Conservation (phyloP, 2,113 vertebrate species). For the Channa maculata region DNA sequence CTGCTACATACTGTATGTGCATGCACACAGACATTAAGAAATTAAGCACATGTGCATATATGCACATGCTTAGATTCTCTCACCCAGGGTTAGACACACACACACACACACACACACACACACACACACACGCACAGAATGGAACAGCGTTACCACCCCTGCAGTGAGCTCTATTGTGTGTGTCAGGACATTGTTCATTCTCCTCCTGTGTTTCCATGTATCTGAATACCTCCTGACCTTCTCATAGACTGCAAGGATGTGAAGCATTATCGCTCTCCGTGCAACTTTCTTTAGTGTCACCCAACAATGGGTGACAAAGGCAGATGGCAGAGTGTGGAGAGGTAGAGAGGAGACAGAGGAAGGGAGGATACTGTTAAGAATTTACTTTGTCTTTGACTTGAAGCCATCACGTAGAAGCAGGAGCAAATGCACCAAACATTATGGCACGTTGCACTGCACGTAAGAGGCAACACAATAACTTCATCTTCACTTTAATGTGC, state of each 20-base stretch:
- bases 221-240: slow-evolving; percentile 74
- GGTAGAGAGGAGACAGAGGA: slow-evolving; percentile 1
- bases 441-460: too few relatives aligned
- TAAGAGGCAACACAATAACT: too few relatives aligned
- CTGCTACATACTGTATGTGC: slow-evolving; percentile 42
- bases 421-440: background rate
- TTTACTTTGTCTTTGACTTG: slow-evolving; percentile 13
- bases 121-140: slow-evolving; percentile 20
- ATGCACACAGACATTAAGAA: slow-evolving; percentile 57
- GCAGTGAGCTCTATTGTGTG: slow-evolving; percentile 60
- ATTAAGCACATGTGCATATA: slow-evolving; percentile 50
- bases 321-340: slow-evolving; percentile 24
- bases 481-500: too few relatives aligned
- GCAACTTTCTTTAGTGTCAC: slow-evolving; percentile 70
- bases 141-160: slow-evolving; percentile 30
- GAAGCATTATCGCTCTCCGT: slow-evolving; percentile 68
- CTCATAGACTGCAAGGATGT: slow-evolving; percentile 64
- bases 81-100: slow-evolving; percentile 11
- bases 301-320: slow-evolving; percentile 54
- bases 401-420: background rate
- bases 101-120: slow-evolving; percentile 8
- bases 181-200: slow-evolving; percentile 67
- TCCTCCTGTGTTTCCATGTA: slow-evolving; percentile 60
- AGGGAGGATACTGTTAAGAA: slow-evolving; percentile 12
- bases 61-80: slow-evolving; percentile 22